Percentiles rank a stretch among this genome's conserved stretches.
Conservation (phyloP, 2,888 invertebrate species). For the Schizaphis graminum region DNA sequence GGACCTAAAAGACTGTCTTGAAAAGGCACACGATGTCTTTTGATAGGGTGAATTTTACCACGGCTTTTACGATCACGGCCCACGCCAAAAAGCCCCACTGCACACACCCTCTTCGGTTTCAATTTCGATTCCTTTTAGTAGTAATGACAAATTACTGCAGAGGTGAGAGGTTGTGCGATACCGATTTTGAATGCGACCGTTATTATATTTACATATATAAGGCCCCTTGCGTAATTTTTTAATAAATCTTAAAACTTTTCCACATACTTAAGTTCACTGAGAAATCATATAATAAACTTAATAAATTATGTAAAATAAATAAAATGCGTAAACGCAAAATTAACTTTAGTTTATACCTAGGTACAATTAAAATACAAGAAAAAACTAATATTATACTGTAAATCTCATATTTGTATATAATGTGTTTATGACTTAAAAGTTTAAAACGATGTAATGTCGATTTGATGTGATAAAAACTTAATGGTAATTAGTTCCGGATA, state of each 20-base stretch:
- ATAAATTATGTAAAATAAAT: not conserved
- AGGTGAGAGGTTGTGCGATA: constrained; percentile 40
- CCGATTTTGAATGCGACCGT: constrained; percentile 9
- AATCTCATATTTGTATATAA: not conserved
- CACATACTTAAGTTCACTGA: not conserved
- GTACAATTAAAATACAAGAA: not conserved
- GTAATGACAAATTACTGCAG: constrained; percentile 46
- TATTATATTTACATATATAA: constrained; percentile 19
- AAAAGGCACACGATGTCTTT: constrained; percentile 35
- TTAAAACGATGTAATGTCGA: not conserved
- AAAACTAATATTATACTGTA: not conserved
- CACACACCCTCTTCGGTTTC: constrained; percentile 42
- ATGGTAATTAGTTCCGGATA: not conserved
- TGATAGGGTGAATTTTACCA: constrained; percentile 45
- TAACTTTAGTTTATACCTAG: not conserved
- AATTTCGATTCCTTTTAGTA: constrained; percentile 44
- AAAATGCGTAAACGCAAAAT: not conserved
- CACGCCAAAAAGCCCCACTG: not conserved
- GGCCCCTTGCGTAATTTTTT: not conserved
- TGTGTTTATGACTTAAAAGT: not conserved
- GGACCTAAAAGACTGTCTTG: constrained; percentile 53
- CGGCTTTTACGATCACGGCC: constrained; percentile 27
- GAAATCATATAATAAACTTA: not conserved
- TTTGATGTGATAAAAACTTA: not conserved
- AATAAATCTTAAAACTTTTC: not conserved